Conservation (phyloP, 2,888 invertebrate species). For the Metalampra italica region DNA sequence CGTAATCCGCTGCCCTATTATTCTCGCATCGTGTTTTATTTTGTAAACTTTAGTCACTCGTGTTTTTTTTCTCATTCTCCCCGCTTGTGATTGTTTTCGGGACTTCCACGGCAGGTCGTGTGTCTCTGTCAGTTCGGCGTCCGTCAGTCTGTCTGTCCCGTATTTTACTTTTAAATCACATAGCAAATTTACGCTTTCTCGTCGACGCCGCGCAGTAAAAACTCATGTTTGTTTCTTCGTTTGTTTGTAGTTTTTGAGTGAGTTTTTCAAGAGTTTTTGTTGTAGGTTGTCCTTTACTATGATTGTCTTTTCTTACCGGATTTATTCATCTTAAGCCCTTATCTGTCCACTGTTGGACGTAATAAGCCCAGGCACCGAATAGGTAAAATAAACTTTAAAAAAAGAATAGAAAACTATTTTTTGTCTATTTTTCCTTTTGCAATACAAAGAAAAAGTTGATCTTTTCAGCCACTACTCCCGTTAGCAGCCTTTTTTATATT, state of each 20-base stretch:
- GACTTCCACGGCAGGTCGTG: constrained; percentile 19
- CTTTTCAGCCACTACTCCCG: too few relatives aligned
- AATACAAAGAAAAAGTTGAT: too few relatives aligned
- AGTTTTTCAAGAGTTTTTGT: not conserved
- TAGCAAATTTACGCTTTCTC: constrained; percentile 31
- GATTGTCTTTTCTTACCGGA: too few relatives aligned
- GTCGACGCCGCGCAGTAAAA: constrained; percentile 26
- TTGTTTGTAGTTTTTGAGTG: constrained; percentile 17
- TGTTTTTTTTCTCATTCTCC: constrained; percentile 19
- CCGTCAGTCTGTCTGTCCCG: constrained; percentile 31
- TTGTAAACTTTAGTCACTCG: constrained; percentile 13
- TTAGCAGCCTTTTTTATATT: too few relatives aligned
- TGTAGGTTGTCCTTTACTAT: too few relatives aligned
- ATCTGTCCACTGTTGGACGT: too few relatives aligned
- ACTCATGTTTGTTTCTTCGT: constrained; percentile 35
- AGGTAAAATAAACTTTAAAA: too few relatives aligned
- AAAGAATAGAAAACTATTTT: too few relatives aligned
- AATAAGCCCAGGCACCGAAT: too few relatives aligned
- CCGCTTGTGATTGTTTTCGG: constrained; percentile 17
- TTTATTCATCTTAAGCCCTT: too few relatives aligned
- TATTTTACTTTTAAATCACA: constrained; percentile 40
- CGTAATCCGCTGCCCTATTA: not conserved
- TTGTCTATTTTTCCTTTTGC: too few relatives aligned
- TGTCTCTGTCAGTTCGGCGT: constrained; percentile 37
- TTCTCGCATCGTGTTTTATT: not conserved